phyloP scores from a whole-genome alignment of 2,113 vertebrate genomes.

The Philantomba maxwellii region DNA sequence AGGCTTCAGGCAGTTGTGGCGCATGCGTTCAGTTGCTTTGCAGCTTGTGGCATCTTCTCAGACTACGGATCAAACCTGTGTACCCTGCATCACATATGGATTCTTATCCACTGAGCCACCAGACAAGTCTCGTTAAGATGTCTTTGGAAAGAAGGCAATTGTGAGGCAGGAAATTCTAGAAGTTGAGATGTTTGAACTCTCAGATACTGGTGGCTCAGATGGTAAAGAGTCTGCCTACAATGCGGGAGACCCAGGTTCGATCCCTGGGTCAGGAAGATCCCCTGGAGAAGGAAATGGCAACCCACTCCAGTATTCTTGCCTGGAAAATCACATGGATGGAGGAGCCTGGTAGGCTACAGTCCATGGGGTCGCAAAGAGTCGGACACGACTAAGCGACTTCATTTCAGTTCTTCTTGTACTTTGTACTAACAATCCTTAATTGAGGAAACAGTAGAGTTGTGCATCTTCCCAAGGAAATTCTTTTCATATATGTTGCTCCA shows the following conservation, averaged over 20 bases:
- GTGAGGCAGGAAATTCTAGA: neutral
- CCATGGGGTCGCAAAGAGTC: too few relatives aligned
- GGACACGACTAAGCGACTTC: accelerated
- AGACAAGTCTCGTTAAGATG: neutral
- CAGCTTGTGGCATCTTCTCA: neutral
- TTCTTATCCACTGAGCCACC: neutral
- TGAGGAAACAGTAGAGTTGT: neutral
- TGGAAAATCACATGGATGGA: too few relatives aligned
- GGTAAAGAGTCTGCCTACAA: too few relatives aligned
- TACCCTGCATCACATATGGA: neutral
- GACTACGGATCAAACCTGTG: neutral
- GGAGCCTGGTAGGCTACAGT: too few relatives aligned
- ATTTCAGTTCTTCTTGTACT: neutral
- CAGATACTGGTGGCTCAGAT: neutral
- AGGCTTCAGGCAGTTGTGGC: neutral
- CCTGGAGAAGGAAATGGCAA: too few relatives aligned
- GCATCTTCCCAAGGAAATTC: neutral
- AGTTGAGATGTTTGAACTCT: neutral
- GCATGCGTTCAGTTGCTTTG: accelerated
- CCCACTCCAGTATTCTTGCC: too few relatives aligned
- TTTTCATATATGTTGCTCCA: neutral
- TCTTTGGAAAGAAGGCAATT: neutral
- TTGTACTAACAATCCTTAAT: neutral
- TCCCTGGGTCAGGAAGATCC: too few relatives aligned
- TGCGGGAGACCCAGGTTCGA: too few relatives aligned